These are phyloP conservation scores for Drosophila kanekoi DNA, from an alignment of 2,888 invertebrate genomes.

Conservation along the genomic window DNA sequence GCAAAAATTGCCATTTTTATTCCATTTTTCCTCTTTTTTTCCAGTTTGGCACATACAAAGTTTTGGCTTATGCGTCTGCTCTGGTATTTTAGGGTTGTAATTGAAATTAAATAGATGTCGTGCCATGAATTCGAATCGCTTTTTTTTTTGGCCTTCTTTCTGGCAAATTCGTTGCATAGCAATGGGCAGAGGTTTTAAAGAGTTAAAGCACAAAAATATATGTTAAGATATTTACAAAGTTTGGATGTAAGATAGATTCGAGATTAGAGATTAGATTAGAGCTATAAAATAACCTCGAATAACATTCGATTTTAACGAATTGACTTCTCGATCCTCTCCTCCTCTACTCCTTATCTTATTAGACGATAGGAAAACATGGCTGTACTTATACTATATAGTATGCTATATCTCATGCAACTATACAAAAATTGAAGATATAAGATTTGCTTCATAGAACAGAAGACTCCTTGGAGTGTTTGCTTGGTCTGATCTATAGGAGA, in stretches of 20 bases:
- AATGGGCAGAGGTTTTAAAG: slow-evolving; percentile 57
- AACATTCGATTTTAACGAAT: too few relatives aligned
- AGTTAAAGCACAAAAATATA: slow-evolving; percentile 28
- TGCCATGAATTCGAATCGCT: slow-evolving; percentile 76
- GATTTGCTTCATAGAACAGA: too few relatives aligned
- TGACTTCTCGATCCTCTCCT: too few relatives aligned
- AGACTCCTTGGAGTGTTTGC: too few relatives aligned
- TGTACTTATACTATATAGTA: too few relatives aligned
- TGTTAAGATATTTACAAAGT: too few relatives aligned
- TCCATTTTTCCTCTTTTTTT: slow-evolving; percentile 21
- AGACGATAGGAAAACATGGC: too few relatives aligned
- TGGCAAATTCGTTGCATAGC: slow-evolving; percentile 32
- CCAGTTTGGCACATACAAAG: slow-evolving; percentile 46
- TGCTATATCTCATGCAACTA: too few relatives aligned
- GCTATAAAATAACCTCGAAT: not conserved
- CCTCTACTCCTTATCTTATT: too few relatives aligned
- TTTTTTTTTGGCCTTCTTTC: slow-evolving; percentile 22
- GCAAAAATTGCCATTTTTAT: slow-evolving; percentile 62
- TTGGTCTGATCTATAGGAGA: not conserved
- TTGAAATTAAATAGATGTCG: slow-evolving; percentile 81
- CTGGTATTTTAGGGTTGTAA: slow-evolving; percentile 78
- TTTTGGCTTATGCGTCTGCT: slow-evolving; percentile 78
- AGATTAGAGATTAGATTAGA: too few relatives aligned
- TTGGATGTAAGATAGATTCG: too few relatives aligned
- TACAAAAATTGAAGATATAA: too few relatives aligned